These are phyloP conservation scores for Strix occidentalis DNA, from an alignment of 2,797 vertebrate genomes.

Conservation along the genomic window DNA sequence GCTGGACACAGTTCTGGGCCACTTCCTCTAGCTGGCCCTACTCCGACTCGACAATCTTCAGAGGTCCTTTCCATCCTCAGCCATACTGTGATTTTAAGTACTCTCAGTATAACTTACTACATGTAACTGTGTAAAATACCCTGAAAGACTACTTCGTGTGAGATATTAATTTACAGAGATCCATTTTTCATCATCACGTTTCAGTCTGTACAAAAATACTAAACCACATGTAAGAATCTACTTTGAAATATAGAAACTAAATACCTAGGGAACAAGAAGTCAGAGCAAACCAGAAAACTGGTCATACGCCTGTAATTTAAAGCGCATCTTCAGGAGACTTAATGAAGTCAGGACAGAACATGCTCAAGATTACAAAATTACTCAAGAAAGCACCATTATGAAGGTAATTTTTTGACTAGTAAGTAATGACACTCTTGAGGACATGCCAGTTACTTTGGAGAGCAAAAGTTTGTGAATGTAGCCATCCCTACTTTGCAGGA, in stretches of 20 bases:
- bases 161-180: background rate
- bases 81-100: background rate
- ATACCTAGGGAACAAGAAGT: background rate
- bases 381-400: background rate
- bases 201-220: background rate
- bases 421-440: background rate
- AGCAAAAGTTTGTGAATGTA: background rate
- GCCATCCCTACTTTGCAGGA: background rate
- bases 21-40: background rate
- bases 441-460: background rate
- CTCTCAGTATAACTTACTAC: background rate
- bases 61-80: background rate
- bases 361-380: constrained; percentile 20
- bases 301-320: background rate
- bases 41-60: background rate
- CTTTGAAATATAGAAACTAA: background rate
- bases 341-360: background rate
- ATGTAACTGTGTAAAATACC: background rate
- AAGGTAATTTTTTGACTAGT: background rate
- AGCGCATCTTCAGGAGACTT: background rate
- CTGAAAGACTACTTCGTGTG: background rate
- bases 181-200: background rate
- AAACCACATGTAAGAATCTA: background rate
- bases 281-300: background rate
- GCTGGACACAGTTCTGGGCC: background rate